Evolutionary conservation across 2,888 invertebrate genomes (phyloP).

Genomic region (Pollenia amentaria): DNA sequence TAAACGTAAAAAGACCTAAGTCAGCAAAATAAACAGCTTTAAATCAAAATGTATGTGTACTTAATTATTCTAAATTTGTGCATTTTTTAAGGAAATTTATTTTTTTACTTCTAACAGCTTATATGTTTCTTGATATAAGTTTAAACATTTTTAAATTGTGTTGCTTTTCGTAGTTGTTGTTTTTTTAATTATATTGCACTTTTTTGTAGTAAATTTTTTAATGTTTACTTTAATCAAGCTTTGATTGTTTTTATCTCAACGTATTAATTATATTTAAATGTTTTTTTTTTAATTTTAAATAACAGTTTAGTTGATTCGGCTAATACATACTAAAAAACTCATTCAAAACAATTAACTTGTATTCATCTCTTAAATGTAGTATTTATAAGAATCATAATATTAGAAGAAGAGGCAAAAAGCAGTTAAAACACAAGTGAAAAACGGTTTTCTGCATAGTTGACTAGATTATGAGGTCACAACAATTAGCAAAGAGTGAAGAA

Average conservation of each 20-base stretch:
- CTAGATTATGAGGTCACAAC: constrained; percentile 84
- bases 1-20: too few relatives aligned
- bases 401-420: background rate
- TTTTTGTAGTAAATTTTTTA: constrained; percentile 32
- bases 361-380: constrained; percentile 43
- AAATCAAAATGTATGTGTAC: too few relatives aligned
- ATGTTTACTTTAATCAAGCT: background rate
- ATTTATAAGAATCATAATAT: constrained; percentile 16
- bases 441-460: constrained; percentile 78
- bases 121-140: too few relatives aligned
- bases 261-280: constrained; percentile 32
- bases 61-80: too few relatives aligned
- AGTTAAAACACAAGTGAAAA: constrained; percentile 27
- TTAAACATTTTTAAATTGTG: too few relatives aligned
- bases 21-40: too few relatives aligned
- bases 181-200: background rate
- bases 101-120: too few relatives aligned
- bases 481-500: constrained; percentile 82
- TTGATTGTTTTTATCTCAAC: background rate
- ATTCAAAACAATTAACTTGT: constrained; percentile 70
- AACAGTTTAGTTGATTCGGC: constrained; percentile 63
- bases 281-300: constrained; percentile 21
- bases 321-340: constrained; percentile 14
- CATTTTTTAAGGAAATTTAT: too few relatives aligned
- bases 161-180: background rate